These are phyloP conservation scores for Austrofundulus limnaeus DNA, from an alignment of 2,113 vertebrate genomes.

Conservation along the genomic window DNA sequence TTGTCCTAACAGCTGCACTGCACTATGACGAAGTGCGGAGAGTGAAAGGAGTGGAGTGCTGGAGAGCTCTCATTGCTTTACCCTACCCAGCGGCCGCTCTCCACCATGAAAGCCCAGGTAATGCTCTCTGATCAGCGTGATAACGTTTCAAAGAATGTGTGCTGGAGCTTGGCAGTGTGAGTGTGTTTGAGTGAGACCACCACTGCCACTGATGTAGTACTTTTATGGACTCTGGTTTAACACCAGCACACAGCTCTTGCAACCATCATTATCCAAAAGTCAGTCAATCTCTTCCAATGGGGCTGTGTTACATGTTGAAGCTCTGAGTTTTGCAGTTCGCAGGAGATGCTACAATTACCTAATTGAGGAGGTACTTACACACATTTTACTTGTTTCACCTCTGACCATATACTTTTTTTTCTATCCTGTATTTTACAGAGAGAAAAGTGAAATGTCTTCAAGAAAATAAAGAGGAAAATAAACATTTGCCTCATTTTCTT, in stretches of 20 bases:
- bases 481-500: too few species aligned
- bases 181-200: background rate
- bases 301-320: background rate
- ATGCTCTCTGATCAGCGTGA: constrained; percentile 54
- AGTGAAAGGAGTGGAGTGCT: constrained; percentile 52
- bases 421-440: too few species aligned
- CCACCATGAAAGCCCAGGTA: constrained; percentile 61
- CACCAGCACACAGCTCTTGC: background rate
- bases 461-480: too few species aligned
- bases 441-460: too few species aligned
- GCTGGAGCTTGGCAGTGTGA: constrained; percentile 8
- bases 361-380: too few species aligned
- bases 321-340: background rate
- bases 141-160: constrained; percentile 39
- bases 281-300: background rate
- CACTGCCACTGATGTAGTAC: background rate
- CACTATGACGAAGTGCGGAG: constrained; percentile 31
- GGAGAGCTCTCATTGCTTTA: constrained; percentile 64
- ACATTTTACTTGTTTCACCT: too few species aligned
- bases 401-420: too few species aligned
- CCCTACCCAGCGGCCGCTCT: constrained; percentile 55
- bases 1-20: constrained; percentile 62
- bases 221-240: constrained; percentile 18
- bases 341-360: too few species aligned
- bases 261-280: background rate